These are phyloP conservation scores for Dolomedes plantarius DNA, from an alignment of 2,888 invertebrate species.

Conservation along the genomic window DNA sequence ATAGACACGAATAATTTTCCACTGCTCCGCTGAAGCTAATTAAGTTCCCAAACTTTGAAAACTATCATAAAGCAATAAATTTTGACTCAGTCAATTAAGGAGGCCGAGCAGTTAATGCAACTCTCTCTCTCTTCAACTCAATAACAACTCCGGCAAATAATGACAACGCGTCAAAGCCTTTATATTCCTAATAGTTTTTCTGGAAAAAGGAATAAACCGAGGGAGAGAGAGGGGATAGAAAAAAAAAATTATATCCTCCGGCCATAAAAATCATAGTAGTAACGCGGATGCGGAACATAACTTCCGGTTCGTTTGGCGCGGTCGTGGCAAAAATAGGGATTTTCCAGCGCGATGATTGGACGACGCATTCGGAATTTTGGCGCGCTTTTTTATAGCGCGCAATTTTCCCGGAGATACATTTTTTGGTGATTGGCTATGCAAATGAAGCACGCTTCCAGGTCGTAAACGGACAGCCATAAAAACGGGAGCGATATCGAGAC, in stretches of 20 bases:
- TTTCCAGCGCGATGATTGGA: conserved; percentile 69
- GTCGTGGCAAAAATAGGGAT: conserved; percentile 54
- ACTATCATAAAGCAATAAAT: conserved; percentile 4
- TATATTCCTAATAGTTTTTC: conserved; percentile 49
- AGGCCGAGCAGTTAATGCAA: neutral
- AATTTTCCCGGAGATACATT: conserved; percentile 65
- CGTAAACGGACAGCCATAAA: conserved; percentile 69
- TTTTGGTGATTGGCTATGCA: conserved; percentile 71
- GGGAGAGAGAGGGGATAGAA: neutral
- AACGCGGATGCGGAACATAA: conserved; percentile 68
- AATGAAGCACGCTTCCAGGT: conserved; percentile 57
- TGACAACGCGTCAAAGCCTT: conserved; percentile 23
- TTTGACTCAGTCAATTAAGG: conserved; percentile 10
- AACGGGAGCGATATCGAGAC: conserved; percentile 33
- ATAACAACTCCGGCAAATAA: conserved; percentile 24
- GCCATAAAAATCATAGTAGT: conserved; percentile 59
- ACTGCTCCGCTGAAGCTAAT: neutral
- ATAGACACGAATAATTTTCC: neutral
- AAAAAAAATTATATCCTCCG: conserved; percentile 12
- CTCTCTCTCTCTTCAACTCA: neutral
- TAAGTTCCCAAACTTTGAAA: neutral
- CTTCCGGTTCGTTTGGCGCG: conserved; percentile 69
- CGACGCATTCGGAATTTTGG: conserved; percentile 50
- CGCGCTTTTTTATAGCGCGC: conserved; percentile 61
- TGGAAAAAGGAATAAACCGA: conserved; percentile 12